These are phyloP conservation scores for Ceyx cyanopectus DNA, from an alignment of 2,113 vertebrate species.

Conservation along the genomic window DNA sequence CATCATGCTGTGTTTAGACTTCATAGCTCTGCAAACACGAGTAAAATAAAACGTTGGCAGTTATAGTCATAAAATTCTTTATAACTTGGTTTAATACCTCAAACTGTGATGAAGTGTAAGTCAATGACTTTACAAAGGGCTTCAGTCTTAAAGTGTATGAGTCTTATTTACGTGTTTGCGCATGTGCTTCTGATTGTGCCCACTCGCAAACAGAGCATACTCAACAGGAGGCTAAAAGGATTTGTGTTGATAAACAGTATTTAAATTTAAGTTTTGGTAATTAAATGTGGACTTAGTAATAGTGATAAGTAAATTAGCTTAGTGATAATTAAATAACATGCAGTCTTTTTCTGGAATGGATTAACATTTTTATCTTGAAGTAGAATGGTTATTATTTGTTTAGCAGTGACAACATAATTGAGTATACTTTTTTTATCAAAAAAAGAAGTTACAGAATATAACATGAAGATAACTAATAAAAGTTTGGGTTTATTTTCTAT, in stretches of 20 bases:
- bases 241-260: neutral
- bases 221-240: neutral
- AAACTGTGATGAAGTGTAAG: neutral
- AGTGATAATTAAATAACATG: neutral
- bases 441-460: neutral
- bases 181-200: neutral
- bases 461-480: neutral
- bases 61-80: neutral
- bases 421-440: neutral
- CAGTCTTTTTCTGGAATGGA: neutral
- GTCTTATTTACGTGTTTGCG: neutral
- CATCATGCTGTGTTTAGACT: neutral
- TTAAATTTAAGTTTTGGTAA: neutral
- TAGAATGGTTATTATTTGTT: neutral
- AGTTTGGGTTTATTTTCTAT: neutral
- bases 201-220: fast-evolving
- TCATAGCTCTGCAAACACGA: neutral
- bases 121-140: neutral
- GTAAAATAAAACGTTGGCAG: neutral
- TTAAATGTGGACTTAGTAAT: neutral
- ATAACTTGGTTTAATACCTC: neutral
- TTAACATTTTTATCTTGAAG: neutral
- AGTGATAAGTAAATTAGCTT: neutral
- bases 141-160: neutral
- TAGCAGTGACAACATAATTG: neutral